Evolutionary conservation across 2,797 vertebrate genomes (phyloP).

Genomic region (Crax fasciolata): DNA sequence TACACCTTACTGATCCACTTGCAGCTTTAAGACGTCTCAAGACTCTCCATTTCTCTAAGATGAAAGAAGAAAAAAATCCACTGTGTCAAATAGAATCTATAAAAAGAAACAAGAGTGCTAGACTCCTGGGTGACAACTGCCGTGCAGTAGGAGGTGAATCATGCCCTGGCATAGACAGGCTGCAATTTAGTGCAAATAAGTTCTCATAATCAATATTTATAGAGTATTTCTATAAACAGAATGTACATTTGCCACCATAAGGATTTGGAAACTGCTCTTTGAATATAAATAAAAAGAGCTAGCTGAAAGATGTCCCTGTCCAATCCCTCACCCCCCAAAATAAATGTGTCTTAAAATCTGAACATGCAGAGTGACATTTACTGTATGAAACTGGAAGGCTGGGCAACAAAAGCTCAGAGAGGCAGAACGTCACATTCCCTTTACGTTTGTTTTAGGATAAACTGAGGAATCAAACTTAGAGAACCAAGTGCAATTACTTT

Average conservation of each 20-base stretch:
- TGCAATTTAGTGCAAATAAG: conserved; percentile 38
- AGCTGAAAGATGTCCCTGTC: accelerated
- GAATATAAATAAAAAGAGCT: neutral
- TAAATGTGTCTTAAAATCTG: neutral
- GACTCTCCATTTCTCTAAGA: neutral
- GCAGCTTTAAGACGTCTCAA: neutral
- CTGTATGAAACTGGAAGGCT: neutral
- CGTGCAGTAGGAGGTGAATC: conserved; percentile 17
- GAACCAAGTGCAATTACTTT: neutral
- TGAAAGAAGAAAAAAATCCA: neutral
- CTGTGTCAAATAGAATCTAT: neutral
- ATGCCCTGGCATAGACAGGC: conserved; percentile 14
- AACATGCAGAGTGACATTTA: neutral
- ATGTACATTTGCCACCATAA: neutral
- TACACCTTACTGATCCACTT: neutral
- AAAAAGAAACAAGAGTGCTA: conserved; percentile 2
- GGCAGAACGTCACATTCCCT: neutral
- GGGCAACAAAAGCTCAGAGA: neutral
- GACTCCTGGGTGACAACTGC: conserved; percentile 22
- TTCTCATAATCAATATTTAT: conserved; percentile 41
- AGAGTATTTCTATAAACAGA: conserved; percentile 23
- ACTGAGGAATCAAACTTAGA: neutral
- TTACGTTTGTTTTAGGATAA: neutral
- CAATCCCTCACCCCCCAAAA: accelerated
- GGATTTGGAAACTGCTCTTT: neutral